Conservation (phyloP, 2,797 vertebrate species). For the Australoheros facetus region DNA sequence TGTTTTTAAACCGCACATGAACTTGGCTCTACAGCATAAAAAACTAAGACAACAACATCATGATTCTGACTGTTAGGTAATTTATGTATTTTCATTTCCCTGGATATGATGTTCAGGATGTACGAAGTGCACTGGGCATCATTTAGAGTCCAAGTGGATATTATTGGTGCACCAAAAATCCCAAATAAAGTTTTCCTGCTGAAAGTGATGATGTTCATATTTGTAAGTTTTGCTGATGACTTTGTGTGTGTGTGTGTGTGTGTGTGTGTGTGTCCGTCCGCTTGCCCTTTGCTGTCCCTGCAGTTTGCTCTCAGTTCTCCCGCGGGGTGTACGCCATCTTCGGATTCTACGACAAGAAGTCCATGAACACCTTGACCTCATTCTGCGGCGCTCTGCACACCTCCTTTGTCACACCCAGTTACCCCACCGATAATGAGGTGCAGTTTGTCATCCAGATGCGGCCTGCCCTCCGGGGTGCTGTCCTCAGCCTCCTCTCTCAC, state of each 20-base stretch:
- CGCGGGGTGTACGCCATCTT: conserved; percentile 99
- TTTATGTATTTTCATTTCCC: too few relatives aligned
- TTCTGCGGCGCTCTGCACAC: conserved; percentile 98
- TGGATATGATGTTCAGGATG: not conserved
- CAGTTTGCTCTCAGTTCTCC: conserved; percentile 99
- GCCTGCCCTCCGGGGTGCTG: conserved; percentile 92
- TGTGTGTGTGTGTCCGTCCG: too few relatives aligned
- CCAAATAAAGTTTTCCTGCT: conserved; percentile 16
- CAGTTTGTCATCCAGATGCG: conserved; percentile 99
- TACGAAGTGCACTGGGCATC: conserved; percentile 1
- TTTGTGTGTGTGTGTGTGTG: too few relatives aligned
- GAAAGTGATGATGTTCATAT: conserved; percentile 20
- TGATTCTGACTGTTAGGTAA: too few relatives aligned
- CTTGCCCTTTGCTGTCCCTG: conserved; percentile 36
- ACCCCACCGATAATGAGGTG: conserved; percentile 96
- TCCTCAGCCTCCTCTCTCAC: conserved; percentile 92
- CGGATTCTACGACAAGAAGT: conserved; percentile 99
- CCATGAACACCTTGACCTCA: conserved; percentile 98
- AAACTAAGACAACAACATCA: too few relatives aligned
- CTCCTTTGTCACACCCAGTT: conserved; percentile 97
- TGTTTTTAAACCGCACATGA: too few relatives aligned
- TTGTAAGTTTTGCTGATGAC: conserved; percentile 28
- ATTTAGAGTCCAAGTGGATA: conserved; percentile 14
- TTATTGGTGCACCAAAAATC: conserved; percentile 30
- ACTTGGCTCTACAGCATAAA: too few relatives aligned